phyloP scores from a whole-genome alignment of 1,140 invertebrate species.

The Grapholita molesta region DNA sequence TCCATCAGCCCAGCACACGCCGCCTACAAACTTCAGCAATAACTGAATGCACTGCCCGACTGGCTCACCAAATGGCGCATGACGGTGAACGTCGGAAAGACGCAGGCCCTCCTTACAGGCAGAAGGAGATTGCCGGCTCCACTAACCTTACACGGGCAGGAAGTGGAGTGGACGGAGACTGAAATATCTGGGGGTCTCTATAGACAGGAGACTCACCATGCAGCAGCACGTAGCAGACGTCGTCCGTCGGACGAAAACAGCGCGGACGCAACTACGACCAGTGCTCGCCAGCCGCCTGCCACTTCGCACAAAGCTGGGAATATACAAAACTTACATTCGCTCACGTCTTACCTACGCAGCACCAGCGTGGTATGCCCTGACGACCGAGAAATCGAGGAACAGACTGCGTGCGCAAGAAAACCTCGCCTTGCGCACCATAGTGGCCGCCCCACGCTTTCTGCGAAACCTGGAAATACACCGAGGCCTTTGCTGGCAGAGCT shows the following conservation, averaged over 20 bases:
- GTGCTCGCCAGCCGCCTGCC: not conserved
- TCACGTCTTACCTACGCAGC: not conserved
- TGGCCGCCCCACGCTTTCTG: not conserved
- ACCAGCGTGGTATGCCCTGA: not conserved
- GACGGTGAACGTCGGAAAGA: conserved; percentile 84
- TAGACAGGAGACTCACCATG: not conserved
- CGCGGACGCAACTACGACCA: not conserved
- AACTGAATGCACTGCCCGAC: too few species aligned
- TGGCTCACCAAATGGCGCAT: too few species aligned
- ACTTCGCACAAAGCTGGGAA: not conserved
- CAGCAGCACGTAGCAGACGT: not conserved
- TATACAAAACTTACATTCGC: not conserved
- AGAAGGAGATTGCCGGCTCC: too few species aligned
- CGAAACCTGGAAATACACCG: not conserved
- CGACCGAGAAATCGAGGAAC: not conserved
- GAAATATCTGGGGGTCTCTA: conserved; percentile 4
- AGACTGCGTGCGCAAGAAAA: not conserved
- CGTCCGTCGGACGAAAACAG: not conserved
- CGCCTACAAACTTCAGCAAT: not conserved
- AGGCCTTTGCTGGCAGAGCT: not conserved
- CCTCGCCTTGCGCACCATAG: not conserved
- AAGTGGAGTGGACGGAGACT: not conserved
- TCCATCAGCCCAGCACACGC: conserved; percentile 13
- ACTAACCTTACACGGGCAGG: too few species aligned
- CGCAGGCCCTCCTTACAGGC: too few species aligned